phyloP scores from a whole-genome alignment of 1,140 invertebrate genomes.

The Drosophila varians region DNA sequence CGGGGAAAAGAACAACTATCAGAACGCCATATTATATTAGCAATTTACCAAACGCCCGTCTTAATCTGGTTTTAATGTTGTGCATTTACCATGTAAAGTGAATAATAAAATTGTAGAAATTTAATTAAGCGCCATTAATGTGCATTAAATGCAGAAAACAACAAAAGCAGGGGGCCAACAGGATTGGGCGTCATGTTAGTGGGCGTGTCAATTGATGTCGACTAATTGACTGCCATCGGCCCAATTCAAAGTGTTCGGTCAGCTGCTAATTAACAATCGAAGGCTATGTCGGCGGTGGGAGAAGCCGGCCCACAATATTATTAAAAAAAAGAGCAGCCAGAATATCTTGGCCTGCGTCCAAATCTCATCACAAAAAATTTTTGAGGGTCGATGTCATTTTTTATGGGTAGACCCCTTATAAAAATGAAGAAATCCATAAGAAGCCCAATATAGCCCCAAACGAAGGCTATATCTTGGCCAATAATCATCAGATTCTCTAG shows the following conservation, averaged over 20 bases:
- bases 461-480: too few species aligned
- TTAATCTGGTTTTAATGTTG: slow-evolving; percentile 71
- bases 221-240: slow-evolving; percentile 55
- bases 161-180: not conserved
- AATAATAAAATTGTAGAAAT: slow-evolving; percentile 75
- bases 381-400: too few species aligned
- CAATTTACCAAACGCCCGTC: slow-evolving; percentile 15
- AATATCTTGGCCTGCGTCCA: too few species aligned
- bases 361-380: too few species aligned
- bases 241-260: slow-evolving; percentile 24
- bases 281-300: slow-evolving; percentile 2
- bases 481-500: too few species aligned
- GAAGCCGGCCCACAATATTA: slow-evolving; percentile 1
- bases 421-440: too few species aligned
- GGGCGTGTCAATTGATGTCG: slow-evolving; percentile 43
- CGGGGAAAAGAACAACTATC: not conserved
- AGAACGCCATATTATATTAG: slow-evolving; percentile 18
- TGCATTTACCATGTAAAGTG: slow-evolving; percentile 60
- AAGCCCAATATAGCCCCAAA: too few species aligned
- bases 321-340: not conserved
- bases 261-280: slow-evolving; percentile 47
- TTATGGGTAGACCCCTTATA: too few species aligned
- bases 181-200: not conserved
- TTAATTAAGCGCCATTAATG: slow-evolving; percentile 77
- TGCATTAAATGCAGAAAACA: slow-evolving; percentile 69